Conservation (phyloP, 2,888 invertebrate species). For the Blomia tropicalis region DNA sequence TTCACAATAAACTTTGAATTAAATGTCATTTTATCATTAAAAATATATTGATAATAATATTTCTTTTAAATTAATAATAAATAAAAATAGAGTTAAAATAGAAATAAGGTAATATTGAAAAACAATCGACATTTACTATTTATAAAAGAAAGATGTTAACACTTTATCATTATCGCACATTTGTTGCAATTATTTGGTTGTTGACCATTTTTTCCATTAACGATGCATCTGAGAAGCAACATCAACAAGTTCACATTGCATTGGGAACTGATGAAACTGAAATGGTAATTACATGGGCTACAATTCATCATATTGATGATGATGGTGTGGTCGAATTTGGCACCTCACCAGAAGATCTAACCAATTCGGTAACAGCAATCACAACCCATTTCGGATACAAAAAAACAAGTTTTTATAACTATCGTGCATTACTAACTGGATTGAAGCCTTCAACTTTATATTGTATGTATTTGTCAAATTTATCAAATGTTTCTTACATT, state of each 20-base stretch:
- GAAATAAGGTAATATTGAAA: no score
- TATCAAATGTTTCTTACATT: background rate
- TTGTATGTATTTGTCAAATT: constrained; percentile 1
- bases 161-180: no score
- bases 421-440: constrained; percentile 47
- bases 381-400: background rate
- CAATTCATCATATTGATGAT: constrained; percentile 17
- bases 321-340: background rate
- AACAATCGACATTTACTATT: no score
- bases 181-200: no score
- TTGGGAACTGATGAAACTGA: constrained; percentile 29
- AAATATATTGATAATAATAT: no score
- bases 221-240: no score
- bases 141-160: no score
- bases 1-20: no score
- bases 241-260: constrained; percentile 30
- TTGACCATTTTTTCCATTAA: no score
- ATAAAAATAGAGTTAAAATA: no score
- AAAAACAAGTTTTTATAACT: constrained; percentile 41
- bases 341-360: background rate
- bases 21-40: no score
- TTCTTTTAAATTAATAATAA: no score
- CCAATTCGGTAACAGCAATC: background rate
- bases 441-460: constrained; percentile 25
- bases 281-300: constrained; percentile 33